A percentile compares a stretch with the other conserved stretches of the same genome.
phyloP scores from a whole-genome alignment of 1,140 invertebrate species.

The Drosophila nigromelanica region DNA sequence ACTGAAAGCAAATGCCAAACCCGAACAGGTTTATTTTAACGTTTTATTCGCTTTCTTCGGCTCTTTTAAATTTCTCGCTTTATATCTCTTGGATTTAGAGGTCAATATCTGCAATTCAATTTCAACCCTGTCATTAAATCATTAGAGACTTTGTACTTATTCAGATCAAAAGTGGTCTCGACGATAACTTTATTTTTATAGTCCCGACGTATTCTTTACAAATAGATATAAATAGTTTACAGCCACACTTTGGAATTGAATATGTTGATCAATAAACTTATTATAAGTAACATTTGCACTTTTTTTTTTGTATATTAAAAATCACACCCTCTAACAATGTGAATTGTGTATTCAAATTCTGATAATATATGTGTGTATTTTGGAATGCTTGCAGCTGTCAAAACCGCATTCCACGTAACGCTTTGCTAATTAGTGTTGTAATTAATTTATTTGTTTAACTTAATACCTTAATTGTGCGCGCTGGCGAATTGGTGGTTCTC shows the following conservation, averaged over 20 bases:
- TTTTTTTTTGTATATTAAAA: no score
- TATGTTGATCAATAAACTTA: no score
- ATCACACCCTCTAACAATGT: no score
- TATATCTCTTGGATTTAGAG: constrained; percentile 6
- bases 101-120: constrained; percentile 33
- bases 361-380: constrained; percentile 4
- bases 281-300: no score
- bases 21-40: constrained; percentile 53
- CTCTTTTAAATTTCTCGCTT: constrained; percentile 17
- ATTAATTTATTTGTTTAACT: constrained; percentile 59
- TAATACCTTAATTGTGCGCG: constrained; percentile 56
- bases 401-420: constrained; percentile 47
- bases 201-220: no score
- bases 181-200: no score
- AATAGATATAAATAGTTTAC: no score
- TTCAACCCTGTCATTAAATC: constrained; percentile 36
- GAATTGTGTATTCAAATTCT: constrained; percentile 13
- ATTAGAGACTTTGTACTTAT: not conserved
- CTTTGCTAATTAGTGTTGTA: constrained; percentile 57
- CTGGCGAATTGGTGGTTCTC: constrained; percentile 43
- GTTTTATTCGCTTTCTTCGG: constrained; percentile 56
- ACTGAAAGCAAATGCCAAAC: constrained; percentile 22
- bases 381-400: constrained; percentile 28
- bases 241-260: no score
- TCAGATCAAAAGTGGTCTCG: no score